Percentiles rank a stretch among this genome's conserved stretches.
phyloP scores from a whole-genome alignment of 2,888 invertebrate genomes.

The Periphyllus acericola region DNA sequence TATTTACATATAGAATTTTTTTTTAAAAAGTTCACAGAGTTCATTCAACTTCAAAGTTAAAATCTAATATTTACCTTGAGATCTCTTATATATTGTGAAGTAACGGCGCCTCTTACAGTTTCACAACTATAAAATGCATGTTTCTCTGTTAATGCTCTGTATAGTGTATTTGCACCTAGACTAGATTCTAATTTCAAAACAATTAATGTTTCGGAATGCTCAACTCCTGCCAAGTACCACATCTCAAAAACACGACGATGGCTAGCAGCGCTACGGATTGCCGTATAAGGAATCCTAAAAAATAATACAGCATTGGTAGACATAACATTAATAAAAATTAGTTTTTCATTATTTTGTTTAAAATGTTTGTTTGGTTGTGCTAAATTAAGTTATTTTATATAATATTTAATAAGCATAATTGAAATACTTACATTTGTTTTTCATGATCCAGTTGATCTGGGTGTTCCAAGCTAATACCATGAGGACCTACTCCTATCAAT shows the following conservation, averaged over 20 bases:
- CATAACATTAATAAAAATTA: not conserved
- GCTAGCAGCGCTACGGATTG: slow-evolving; percentile 82
- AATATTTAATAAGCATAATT: not conserved
- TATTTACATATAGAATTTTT: not conserved
- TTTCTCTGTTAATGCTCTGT: slow-evolving; percentile 88
- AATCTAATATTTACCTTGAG: slow-evolving; percentile 73
- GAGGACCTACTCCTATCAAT: slow-evolving; percentile 82
- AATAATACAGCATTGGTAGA: not conserved
- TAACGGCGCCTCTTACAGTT: slow-evolving; percentile 87
- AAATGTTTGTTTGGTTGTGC: not conserved
- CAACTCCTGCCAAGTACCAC: slow-evolving; percentile 73
- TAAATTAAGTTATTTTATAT: not conserved
- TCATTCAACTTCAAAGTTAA: not conserved
- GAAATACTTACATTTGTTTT: slow-evolving; percentile 56
- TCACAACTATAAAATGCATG: slow-evolving; percentile 94
- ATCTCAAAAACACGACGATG: slow-evolving; percentile 80
- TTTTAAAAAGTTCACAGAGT: not conserved
- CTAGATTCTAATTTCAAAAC: slow-evolving; percentile 84
- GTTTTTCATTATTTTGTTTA: not conserved
- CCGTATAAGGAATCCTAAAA: slow-evolving; percentile 80
- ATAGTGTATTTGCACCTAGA: slow-evolving; percentile 83
- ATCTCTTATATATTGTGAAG: slow-evolving; percentile 88
- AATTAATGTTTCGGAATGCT: slow-evolving; percentile 73
- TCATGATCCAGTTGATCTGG: slow-evolving; percentile 50
- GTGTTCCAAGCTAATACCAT: slow-evolving; percentile 80